Evolutionary conservation across 2,888 invertebrate genomes (phyloP), one percentile per base, ranked within the genome.

Genomic region (Iselma pallidipennis): DNA sequence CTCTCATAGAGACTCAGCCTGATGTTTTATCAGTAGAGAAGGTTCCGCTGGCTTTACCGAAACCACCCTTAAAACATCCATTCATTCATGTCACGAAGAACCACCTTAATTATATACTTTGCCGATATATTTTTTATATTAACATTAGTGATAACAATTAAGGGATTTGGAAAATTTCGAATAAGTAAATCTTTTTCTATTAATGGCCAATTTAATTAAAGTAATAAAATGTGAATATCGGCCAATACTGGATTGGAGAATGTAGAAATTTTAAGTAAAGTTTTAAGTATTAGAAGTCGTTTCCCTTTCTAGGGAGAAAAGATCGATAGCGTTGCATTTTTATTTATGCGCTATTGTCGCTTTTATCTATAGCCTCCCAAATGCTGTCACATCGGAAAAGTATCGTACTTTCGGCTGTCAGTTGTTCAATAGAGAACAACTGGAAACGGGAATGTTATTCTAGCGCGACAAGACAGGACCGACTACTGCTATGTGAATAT

Each of bases 1-100:
- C 69, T 69, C 69, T 67, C 63, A 55, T 60, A 62, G 61, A 67
- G 66, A 67, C 64, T 54, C 54, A 28, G 55, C 28, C 50, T 57
- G 50, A 45, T 61, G 48, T 52, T 51, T 51, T 51, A 51, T 51
- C 51, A 50, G 23, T 2, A 50, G 50, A 28, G 14, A 25, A 25
- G 23, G 31, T 28, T 49, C 49, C 25, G 23, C 12, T 29, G 14
- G 29, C 21, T 25, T 19, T 26, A 50, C 14, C 28, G 16, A 50
- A 1, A 26, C 50, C n/a, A 50, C 9, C 37, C 9, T 7, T 16
- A 33, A 33, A 4, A 33, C 9, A 9, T 29, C 4, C 6, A 28
- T 29, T 29, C 10, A 29, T 29, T 10, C 29, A 29, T 10, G 10
- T 4, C 37, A 7, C 16, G 16, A 16, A 16, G 19, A 37, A 16